Evolutionary conservation across 2,888 invertebrate genomes (phyloP), one percentile per base, ranked within the genome.

Genomic region (Caenorhabditis angaria): DNA sequence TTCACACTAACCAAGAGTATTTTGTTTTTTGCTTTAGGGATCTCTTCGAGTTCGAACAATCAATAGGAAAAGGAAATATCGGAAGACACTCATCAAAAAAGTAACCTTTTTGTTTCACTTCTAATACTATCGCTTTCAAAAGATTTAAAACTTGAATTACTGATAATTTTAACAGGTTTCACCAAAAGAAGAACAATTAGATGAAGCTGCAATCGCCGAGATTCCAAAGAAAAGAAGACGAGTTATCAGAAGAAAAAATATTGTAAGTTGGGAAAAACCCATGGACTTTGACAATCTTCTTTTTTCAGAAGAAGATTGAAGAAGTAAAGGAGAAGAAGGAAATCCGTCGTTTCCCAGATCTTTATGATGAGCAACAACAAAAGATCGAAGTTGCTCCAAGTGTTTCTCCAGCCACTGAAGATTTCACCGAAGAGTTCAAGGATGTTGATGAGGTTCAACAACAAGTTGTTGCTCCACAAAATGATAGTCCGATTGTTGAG

Each of bases 371-470:
- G 20, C 64, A 71, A 50, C 62, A 53, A 50, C 65, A 57, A 57
- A 32, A 71, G 63, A 71, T 66, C 12, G 63, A 67, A 41, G 71
- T 71, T 2, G 66, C 71, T 20, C 71, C 71, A 63, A 71, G 71
- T 53, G 71, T 67, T 10, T 60, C 66, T 18, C 64, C 66, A 57
- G 63, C 67, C 47, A 63, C 71, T 2, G 71, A 71, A 32, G 66
- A 71, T 18, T 71, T 71, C 32, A 63, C 61, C 25, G 64, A 71
- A 53, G 61, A 71, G 28, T 70, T 70, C 63, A 65, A 61, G 28
- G 63, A 66, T 56, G 61, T 70, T 51, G 70, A 70, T 41, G 70
- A 70, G 29, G 56, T 65, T 24, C 70, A 70, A 47, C 65, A 66
- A 28, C 28, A 28, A 14, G 47, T 62, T 50, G 28, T 61, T 25